These are phyloP conservation scores for Capromys pilorides DNA, from an alignment of 2,797 vertebrate species.

Conservation along the genomic window DNA sequence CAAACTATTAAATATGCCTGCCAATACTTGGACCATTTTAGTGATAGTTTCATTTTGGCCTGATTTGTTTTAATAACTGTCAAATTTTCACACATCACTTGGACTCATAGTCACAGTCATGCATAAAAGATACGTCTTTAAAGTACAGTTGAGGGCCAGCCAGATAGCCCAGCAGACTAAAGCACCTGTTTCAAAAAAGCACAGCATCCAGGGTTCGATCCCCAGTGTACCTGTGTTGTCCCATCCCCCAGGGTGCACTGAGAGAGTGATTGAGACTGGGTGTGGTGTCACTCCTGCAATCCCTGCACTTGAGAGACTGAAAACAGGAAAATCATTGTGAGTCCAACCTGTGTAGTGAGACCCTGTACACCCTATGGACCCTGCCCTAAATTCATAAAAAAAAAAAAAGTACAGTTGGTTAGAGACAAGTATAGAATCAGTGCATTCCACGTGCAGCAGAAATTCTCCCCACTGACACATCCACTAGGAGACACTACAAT, in stretches of 20 bases:
- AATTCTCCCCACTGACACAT: neutral
- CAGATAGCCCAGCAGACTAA: no score
- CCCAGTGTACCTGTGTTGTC: no score
- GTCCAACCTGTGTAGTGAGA: no score
- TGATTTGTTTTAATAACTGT: neutral
- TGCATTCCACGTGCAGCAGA: neutral
- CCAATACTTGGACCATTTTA: neutral
- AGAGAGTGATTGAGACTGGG: no score
- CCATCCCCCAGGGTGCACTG: no score
- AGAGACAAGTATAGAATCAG: neutral
- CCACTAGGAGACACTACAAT: neutral
- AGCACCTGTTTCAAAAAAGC: no score
- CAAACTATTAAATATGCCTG: neutral
- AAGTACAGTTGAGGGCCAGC: neutral
- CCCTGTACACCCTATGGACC: no score
- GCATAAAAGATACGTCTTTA: neutral
- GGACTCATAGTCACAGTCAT: neutral
- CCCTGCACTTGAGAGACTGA: no score
- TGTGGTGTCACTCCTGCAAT: no score
- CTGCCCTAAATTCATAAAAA: no score
- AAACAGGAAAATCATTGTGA: no score
- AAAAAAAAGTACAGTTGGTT: neutral
- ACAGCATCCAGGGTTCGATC: no score
- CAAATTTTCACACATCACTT: neutral
- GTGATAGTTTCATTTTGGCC: neutral